Conservation (phyloP, 1,140 invertebrate species). For the Anagrus nilaparvatae region DNA sequence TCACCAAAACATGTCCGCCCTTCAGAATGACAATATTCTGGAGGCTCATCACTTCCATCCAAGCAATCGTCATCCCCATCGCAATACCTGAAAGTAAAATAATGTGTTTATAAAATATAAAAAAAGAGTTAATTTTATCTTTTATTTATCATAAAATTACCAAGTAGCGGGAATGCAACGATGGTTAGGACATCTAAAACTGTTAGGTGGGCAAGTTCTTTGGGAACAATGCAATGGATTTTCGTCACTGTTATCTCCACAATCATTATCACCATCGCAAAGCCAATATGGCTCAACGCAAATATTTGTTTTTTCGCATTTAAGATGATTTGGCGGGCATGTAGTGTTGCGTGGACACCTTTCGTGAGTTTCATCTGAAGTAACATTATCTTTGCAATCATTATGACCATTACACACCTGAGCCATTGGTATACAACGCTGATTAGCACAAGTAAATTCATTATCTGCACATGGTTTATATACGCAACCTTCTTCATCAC, state of each 20-base stretch:
- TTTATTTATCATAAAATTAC: too few relatives aligned
- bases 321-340: conserved; percentile 76
- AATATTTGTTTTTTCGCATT: conserved; percentile 88
- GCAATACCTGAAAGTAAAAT: conserved; percentile 39
- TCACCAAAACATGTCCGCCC: conserved; percentile 93
- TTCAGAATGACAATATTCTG: conserved; percentile 85
- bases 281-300: conserved; percentile 93
- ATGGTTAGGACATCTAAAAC: conserved; percentile 80
- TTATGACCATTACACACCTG: conserved; percentile 90
- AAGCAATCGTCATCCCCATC: conserved; percentile 86
- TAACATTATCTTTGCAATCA: conserved; percentile 87
- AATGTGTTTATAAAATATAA: too few relatives aligned
- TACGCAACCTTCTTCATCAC: conserved; percentile 84
- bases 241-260: conserved; percentile 92
- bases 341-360: conserved; percentile 77
- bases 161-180: conserved; percentile 83
- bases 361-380: conserved; percentile 82
- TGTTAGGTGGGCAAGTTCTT: conserved; percentile 81
- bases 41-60: conserved; percentile 80
- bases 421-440: conserved; percentile 74
- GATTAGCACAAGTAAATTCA: conserved; percentile 89
- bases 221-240: conserved; percentile 80
- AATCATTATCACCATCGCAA: conserved; percentile 90
- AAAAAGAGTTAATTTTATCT: too few relatives aligned
- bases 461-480: conserved; percentile 84